Evolutionary conservation across 53 echinoderm and acorn worm genomes (phyloP), one percentile per base, ranked within the genome.

Genomic region (Antedon mediterranea): DNA sequence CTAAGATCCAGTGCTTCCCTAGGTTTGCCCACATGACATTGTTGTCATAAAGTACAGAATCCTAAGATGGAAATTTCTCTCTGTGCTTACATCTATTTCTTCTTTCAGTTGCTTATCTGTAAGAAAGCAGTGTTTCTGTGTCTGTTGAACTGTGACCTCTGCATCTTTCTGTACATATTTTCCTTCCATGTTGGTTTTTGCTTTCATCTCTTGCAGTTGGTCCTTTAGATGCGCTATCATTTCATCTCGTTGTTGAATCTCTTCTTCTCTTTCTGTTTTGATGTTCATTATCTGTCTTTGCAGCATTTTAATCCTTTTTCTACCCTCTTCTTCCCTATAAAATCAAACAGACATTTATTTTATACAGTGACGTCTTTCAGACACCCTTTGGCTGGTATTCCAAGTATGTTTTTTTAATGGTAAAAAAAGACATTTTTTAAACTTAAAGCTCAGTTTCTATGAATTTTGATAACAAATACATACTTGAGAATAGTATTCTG

Each of bases 151-250:
- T 41, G 89, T 89, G 13, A 97, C 97, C 89, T 97, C 97, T 0
- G 97, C 97, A 80, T 89, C 97, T 57, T 92, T 97, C 88, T 97
- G 89, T 20, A 97, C 86, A 76, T 97, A 97, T 70, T 92, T 92
- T 23, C 97, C 97, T 73, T 97, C 97, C 97, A 97, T 97, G 83
- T 89, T 97, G 3, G 97, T 97, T 88, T 97, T 97, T 76, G 97
- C 97, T 75, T 97, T 97, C 97, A 97, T 97, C 81, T 97, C 97
- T 34, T 97, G 97, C 28, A 97, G 88, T 43, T 97, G 97, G 71
- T 97, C 97, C 73, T 97, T 97, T 18, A 92, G 75, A 74, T 97
- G 97, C 30, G 97, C 97, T 28, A 97, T 97, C 95, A 91, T 92
- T 85, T 97, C 89, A 75, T 97, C 91, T 31, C 97, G 80, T 29